These are phyloP conservation scores for Tipula helvola DNA, from an alignment of 2,888 invertebrate genomes.

Conservation along the genomic window DNA sequence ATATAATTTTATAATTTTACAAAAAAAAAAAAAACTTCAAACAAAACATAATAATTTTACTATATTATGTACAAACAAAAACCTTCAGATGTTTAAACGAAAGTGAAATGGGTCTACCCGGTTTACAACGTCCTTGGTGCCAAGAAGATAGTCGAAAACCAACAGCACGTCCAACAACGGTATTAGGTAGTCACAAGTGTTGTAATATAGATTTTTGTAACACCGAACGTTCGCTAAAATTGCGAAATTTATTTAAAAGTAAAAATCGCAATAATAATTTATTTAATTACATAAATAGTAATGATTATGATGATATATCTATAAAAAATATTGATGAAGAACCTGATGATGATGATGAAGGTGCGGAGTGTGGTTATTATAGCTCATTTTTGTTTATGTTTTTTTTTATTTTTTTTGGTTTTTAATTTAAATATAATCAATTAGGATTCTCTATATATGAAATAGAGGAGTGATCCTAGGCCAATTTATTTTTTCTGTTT, in stretches of 20 bases:
- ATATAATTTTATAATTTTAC: slow-evolving; percentile 13
- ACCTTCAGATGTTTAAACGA: slow-evolving; percentile 29
- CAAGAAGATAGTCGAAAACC: slow-evolving; percentile 31
- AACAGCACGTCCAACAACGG: slow-evolving; percentile 30
- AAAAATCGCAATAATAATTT: slow-evolving; percentile 28
- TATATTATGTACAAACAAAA: neutral
- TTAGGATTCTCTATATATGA: neutral
- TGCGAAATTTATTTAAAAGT: slow-evolving; percentile 19
- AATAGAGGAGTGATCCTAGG: neutral
- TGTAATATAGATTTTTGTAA: slow-evolving; percentile 34
- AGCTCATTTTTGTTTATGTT: neutral
- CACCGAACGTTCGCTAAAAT: slow-evolving; percentile 11
- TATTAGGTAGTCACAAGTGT: slow-evolving; percentile 31
- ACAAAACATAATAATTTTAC: slow-evolving; percentile 7
- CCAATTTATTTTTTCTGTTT: neutral
- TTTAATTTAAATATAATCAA: neutral
- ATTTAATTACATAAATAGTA: neutral
- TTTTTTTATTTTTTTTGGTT: neutral
- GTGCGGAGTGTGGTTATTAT: neutral
- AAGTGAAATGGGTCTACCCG: slow-evolving; percentile 32
- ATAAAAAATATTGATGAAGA: neutral
- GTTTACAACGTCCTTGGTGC: slow-evolving; percentile 35
- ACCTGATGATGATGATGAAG: neutral
- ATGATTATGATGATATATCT: neutral
- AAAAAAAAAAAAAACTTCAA: neutral